These are phyloP conservation scores for Leptoclinus maculatus DNA, from an alignment of 2,797 vertebrate species.

Conservation along the genomic window DNA sequence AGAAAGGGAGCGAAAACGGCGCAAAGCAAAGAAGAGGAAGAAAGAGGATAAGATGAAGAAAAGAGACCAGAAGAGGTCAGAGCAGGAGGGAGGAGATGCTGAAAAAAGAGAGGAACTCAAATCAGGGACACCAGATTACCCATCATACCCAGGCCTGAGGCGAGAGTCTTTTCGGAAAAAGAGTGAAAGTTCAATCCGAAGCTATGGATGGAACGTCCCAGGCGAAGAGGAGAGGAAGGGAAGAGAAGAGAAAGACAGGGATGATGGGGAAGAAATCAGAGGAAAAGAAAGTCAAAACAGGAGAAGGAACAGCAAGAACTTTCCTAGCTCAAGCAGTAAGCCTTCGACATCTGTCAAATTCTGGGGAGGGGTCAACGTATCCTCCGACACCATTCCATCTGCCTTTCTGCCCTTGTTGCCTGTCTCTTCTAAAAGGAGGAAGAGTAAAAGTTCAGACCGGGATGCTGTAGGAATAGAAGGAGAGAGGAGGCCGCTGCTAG, in stretches of 20 bases:
- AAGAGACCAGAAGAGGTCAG: conserved; percentile 74
- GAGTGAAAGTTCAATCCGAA: conserved; percentile 82
- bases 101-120: conserved; percentile 83
- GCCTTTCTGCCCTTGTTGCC: conserved; percentile 85
- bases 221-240: conserved; percentile 78
- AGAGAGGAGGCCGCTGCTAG: conserved; percentile 82
- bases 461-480: conserved; percentile 77
- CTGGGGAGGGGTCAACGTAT: conserved; percentile 79
- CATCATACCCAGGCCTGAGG: conserved; percentile 76
- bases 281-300: conserved; percentile 77
- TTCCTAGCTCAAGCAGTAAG: conserved; percentile 76
- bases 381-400: conserved; percentile 77
- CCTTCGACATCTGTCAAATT: conserved; percentile 84
- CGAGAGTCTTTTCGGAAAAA: conserved; percentile 83
- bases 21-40: conserved; percentile 84
- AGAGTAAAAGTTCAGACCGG: conserved; percentile 82
- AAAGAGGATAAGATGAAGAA: conserved; percentile 78
- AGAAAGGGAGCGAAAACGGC: conserved; percentile 83
- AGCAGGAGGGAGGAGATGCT: conserved; percentile 77
- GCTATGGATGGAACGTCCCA: conserved; percentile 83
- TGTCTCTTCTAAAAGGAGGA: conserved; percentile 81
- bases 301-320: conserved; percentile 80
- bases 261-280: conserved; percentile 74
- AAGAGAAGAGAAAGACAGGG: conserved; percentile 77
- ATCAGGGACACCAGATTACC: conserved; percentile 78